Base-by-base conservation (phyloP, 2,113 vertebrate genomes). In the Hippocampus comes region DNA sequence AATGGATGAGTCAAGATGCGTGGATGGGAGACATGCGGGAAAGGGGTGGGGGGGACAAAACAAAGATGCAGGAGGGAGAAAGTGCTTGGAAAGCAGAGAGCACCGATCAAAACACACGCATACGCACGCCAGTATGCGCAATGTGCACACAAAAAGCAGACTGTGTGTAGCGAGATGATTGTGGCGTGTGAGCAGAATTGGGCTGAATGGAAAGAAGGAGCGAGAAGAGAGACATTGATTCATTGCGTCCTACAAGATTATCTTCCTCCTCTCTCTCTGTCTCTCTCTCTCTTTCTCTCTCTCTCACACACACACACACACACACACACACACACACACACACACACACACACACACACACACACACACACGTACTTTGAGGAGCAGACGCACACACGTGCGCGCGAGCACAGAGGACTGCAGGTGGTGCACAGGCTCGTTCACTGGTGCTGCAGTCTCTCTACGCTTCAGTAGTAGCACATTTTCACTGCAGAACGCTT, bases 401-500 rank as follows among this genome's bases (percentile, higher is more conserved):
- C 73, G 51, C 71, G 30, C 76, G 71, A 66, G 73, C 74, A 72
- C 68, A 78, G 72, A 70, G 63, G 60, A 87, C 82, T 87, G 87
- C 88, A 88, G 88, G 85, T 89, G 87, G 85, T 88, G 90, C 84
- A 88, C 88, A 80, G 84, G 81, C 88, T 88, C 66, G 82, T 82
- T 86, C 79, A 74, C 87, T 86, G 43, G 83, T 89, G 89, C 87
- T 91, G 90, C 90, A 91, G 90, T 91, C 85, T 91, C 90, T 91
- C 89, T 90, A 88, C 89, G 90, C 90, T 91, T 91, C 89, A 91
- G 84, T 90, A 85, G 81, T 84, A 88, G 85, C 87, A 88, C 87
- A 89, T 89, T 91, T 88, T 86, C 86, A 91, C 90, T 92, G 90
- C 89, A 87, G 90, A 92, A 91, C 75, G 86, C 81, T 84, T 84